phyloP scores from a whole-genome alignment of 2,888 invertebrate species.

The Eupithecia abbreviata region DNA sequence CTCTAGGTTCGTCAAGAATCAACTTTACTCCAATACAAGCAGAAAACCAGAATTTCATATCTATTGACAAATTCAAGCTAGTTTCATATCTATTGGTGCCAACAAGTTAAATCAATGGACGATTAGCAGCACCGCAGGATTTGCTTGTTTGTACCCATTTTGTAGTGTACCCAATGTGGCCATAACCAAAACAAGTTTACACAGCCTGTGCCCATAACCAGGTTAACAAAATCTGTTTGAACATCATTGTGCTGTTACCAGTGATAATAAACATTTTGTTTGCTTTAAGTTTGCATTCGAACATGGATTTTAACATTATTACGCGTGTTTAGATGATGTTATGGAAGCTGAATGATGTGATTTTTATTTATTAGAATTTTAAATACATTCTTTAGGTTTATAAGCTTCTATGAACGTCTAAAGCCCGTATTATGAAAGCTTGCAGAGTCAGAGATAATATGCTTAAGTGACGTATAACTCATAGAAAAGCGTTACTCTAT shows the following conservation, averaged over 20 bases:
- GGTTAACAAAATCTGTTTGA: conserved; percentile 64
- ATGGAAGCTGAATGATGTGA: background rate
- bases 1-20: background rate
- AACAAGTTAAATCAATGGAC: conserved; percentile 36
- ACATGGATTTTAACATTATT: background rate
- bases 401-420: too few species aligned
- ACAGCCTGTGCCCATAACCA: conserved; percentile 9
- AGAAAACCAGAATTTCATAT: conserved; percentile 23
- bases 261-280: conserved; percentile 56
- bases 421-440: too few species aligned
- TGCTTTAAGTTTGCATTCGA: conserved; percentile 28
- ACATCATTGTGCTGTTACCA: conserved; percentile 61
- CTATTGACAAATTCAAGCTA: conserved; percentile 5
- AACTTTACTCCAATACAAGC: background rate
- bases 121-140: conserved; percentile 40
- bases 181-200: conserved; percentile 20
- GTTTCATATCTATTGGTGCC: background rate
- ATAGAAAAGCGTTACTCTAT: too few species aligned
- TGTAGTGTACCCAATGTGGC: conserved; percentile 17
- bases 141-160: conserved; percentile 26
- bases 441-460: too few species aligned
- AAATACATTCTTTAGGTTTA: background rate
- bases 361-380: background rate
- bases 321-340: background rate
- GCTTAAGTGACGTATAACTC: too few species aligned